Evolutionary conservation across 2,113 vertebrate species (phyloP).

Genomic region (Heloderma charlesbogerti): DNA sequence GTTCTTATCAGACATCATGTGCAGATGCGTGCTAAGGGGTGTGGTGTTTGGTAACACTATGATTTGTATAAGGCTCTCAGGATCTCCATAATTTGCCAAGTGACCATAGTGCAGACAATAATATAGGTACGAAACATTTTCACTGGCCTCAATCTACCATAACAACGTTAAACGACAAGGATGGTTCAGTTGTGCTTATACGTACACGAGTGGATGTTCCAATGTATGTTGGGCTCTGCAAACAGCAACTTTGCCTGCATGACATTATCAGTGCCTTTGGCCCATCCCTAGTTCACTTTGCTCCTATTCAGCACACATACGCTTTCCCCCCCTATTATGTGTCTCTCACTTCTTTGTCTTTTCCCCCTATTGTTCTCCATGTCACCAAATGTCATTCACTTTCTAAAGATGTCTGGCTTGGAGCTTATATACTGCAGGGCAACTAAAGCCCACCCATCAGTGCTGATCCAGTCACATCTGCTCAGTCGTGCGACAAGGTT

Average conservation of each 20-base stretch:
- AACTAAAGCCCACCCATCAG: slow-evolving; percentile 97
- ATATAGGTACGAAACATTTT: too few species aligned
- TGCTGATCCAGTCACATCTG: slow-evolving; percentile 95
- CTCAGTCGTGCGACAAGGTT: slow-evolving; percentile 95
- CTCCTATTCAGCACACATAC: slow-evolving; percentile 14
- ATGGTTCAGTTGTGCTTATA: not conserved
- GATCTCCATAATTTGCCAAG: not conserved
- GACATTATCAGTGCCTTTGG: slow-evolving; percentile 40
- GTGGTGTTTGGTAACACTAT: not conserved
- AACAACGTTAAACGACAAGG: not conserved
- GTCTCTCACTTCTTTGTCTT: slow-evolving; percentile 71
- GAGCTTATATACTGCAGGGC: slow-evolving; percentile 98
- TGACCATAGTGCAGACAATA: not conserved
- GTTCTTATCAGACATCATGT: not conserved
- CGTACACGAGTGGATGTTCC: not conserved
- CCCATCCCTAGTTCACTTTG: slow-evolving; percentile 64
- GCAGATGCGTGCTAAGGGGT: not conserved
- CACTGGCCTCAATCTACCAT: not conserved
- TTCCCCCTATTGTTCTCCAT: slow-evolving; percentile 89
- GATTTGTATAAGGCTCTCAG: not conserved
- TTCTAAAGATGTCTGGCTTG: slow-evolving; percentile 96
- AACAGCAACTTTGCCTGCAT: not conserved
- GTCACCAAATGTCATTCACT: slow-evolving; percentile 88
- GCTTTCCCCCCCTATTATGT: slow-evolving; percentile 57
- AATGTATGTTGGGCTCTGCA: not conserved